Base-by-base conservation (phyloP, 2,113 vertebrate species). In the Malurus elegans region DNA sequence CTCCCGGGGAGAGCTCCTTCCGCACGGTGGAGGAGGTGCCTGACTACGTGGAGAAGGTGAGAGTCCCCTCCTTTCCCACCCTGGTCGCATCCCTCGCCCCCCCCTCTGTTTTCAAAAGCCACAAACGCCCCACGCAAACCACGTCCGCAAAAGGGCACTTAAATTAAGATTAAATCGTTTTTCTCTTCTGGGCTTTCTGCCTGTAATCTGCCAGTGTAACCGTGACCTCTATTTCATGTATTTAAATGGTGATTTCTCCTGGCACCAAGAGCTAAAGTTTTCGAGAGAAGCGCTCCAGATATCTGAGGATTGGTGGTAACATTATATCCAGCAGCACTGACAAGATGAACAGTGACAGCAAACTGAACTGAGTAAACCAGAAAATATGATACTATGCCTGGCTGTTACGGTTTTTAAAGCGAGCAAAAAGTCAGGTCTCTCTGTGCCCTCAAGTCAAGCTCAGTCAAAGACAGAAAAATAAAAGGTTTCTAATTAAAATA, bases 31-130 rank as follows among this genome's bases (percentile, higher is more conserved):
- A 98, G 45, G 98, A 99, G 45, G 99, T 99, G 25, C 99, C 99
- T 13, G 95, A 96, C 78, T 99, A 99, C 78, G 97, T 99, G 26
- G 89, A 98, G n/a, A 97, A 99, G 99, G 99, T 99, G 97, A 98
- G 97, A 69, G 26, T 40, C 8, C 48, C 38, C 51, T 67, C 19
- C 18, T 31, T 14, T 20, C 23, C 21, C 42, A 10, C 6, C 10
- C 12, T 13, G 14, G 57, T 67, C 17, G 65, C 88, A 23, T 40
- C 79, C 34, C 32, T n/a, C 9, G 6, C 14, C 25, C 2, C 21
- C 36, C 17, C n/a, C 10, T 11, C 23, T 15, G 20, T 25, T 36
- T 60, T 8, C 5, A 4, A 24, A 34, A 48, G 28, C 28, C 62
- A 0, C 26, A 2, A 31, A 32, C 29, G 3, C 32, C 12, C 25